A percentile compares a stretch with the other conserved stretches of the same genome.
These are phyloP conservation scores for Tyria jacobaeae DNA, from an alignment of 2,888 invertebrate species.

Conservation along the genomic window DNA sequence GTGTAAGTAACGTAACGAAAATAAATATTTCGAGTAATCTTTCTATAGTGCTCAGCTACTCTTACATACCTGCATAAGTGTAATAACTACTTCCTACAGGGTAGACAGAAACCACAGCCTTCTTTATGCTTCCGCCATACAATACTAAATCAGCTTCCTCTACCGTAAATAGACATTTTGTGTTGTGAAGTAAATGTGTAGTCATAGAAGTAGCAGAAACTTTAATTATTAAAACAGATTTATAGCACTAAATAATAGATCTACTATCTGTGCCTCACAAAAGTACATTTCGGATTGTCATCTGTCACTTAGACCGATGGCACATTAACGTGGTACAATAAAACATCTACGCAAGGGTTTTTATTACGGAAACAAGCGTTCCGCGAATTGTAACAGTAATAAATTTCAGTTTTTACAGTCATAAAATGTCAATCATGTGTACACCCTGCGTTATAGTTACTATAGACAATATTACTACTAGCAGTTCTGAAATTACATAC, in stretches of 20 bases:
- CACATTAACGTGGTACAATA: slow-evolving; percentile 58
- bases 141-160: not conserved
- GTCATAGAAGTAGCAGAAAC: not conserved
- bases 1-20: too few species aligned
- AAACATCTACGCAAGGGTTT: slow-evolving; percentile 65
- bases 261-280: slow-evolving; percentile 40
- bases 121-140: not conserved
- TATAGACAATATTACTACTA: slow-evolving; percentile 35
- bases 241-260: slow-evolving; percentile 24
- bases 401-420: slow-evolving; percentile 72
- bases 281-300: slow-evolving; percentile 47
- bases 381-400: slow-evolving; percentile 77
- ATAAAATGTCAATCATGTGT: slow-evolving; percentile 76
- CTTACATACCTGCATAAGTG: too few species aligned
- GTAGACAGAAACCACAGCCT: not conserved
- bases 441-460: slow-evolving; percentile 56
- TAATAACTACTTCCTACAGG: too few species aligned
- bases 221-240: slow-evolving; percentile 10
- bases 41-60: too few species aligned
- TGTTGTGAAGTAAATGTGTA: not conserved
- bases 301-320: slow-evolving; percentile 51
- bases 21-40: too few species aligned
- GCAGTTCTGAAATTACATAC: not conserved
- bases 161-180: not conserved
- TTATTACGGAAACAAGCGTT: slow-evolving; percentile 70